Base-by-base conservation (phyloP, 2,797 vertebrate genomes). In the Mormyrus proboscirostris region DNA sequence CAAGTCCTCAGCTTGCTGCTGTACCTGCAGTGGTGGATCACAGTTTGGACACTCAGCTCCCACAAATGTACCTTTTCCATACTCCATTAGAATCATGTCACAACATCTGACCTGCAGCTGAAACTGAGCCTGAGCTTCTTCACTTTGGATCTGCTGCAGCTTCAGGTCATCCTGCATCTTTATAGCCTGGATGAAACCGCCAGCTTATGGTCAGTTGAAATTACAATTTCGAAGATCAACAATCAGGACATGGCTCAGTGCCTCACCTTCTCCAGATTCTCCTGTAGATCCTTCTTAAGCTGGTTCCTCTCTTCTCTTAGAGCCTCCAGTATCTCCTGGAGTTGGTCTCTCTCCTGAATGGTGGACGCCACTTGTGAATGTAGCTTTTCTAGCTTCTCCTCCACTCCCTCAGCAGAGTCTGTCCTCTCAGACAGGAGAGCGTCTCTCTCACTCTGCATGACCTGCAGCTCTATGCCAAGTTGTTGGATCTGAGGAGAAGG, bases 281-380 rank as follows among this genome's bases (percentile, higher is more conserved):
- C 22, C 7, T 62, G 12, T 41, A 92, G 90, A 4, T 92, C 91
- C 10, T 84, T 90, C 90, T 92, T 92, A 41, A 96, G 49, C 57
- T 90, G 93, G 19, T 93, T 92, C 86, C 90, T 94, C 87, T 95
- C 94, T 14, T 92, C 90, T 91, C 82, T 92, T 49, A 94, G 55
- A 0, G 1, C 50, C 47, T 95, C 92, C 79, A 96, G 89, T 0
- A 57, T 88, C 87, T 95, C 92, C 89, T 93, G 69, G 69, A 76
- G 33, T 33, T 29, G 94, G 50, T 96, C 93, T 90, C 95, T 95
- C 91, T 97, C 96, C 55, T 93, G 94, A 12, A 91, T 92, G 50
- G 97, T 89, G 16, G 90, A 91, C 0, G 90, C 90, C 12, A 95
- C 89, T 0, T 92, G 65, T 19, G 94, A 93, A 1, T 92, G 93